These are phyloP conservation scores for Drosophila melanosoma DNA, from an alignment of 2,888 invertebrate genomes.

Conservation along the genomic window DNA sequence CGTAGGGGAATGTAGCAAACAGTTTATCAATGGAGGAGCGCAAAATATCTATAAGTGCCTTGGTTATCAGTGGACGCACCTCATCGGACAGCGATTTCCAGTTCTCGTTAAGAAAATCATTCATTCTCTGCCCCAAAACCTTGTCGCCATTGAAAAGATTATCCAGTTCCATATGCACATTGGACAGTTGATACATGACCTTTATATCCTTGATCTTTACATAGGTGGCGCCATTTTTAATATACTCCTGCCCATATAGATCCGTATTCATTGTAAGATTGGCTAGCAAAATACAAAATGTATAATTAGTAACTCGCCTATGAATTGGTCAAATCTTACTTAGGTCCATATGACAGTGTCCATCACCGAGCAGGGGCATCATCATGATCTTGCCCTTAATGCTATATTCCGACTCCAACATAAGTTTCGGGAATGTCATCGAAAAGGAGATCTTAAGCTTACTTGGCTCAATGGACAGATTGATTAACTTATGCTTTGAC, in stretches of 20 bases:
- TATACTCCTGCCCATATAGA: constrained; percentile 87
- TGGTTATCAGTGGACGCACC: constrained; percentile 89
- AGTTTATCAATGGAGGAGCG: constrained; percentile 87
- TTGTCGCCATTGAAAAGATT: constrained; percentile 91
- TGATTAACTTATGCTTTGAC: constrained; percentile 88
- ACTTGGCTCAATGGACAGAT: constrained; percentile 85
- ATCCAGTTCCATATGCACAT: constrained; percentile 88
- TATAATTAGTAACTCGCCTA: neutral
- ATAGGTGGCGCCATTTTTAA: constrained; percentile 85
- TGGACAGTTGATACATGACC: constrained; percentile 89
- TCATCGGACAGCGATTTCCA: constrained; percentile 90
- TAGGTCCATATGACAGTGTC: constrained; percentile 89
- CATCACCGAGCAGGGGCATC: constrained; percentile 90
- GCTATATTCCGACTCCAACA: constrained; percentile 88
- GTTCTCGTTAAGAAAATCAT: constrained; percentile 91
- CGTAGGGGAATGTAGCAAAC: constrained; percentile 87
- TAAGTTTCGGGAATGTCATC: constrained; percentile 88
- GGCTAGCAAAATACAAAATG: constrained; percentile 85
- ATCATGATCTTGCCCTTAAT: constrained; percentile 90
- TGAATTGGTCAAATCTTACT: constrained; percentile 86
- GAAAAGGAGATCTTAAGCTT: constrained; percentile 87
- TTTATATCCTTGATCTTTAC: constrained; percentile 88
- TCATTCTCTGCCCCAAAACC: constrained; percentile 90
- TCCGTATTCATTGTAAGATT: constrained; percentile 88
- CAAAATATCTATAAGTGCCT: constrained; percentile 87